Evolutionary conservation across 2,113 vertebrate species (phyloP).

Genomic region (Tiliqua scincoides): DNA sequence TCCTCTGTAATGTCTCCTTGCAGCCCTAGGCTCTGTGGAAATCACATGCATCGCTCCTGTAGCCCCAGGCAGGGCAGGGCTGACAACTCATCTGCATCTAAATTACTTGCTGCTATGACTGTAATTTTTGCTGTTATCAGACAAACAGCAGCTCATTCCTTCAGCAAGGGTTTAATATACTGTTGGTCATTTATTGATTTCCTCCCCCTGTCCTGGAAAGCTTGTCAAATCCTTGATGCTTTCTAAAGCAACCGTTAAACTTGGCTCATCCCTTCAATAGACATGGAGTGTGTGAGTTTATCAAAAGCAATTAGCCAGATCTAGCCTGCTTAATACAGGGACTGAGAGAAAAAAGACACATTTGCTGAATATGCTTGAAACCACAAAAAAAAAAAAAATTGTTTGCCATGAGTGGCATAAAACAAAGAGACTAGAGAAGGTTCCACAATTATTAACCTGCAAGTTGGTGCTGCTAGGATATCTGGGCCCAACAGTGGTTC

Average conservation of each 20-base stretch:
- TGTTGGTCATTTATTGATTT: conserved; percentile 52
- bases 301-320: conserved; percentile 39
- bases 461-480: background rate
- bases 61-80: conserved; percentile 22
- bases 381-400: conserved; percentile 15
- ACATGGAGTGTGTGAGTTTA: conserved; percentile 40
- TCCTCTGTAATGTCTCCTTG: background rate
- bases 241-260: conserved; percentile 46
- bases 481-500: background rate
- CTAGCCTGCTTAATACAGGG: conserved; percentile 1
- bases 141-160: conserved; percentile 34
- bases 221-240: conserved; percentile 47
- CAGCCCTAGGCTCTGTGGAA: background rate
- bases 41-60: background rate
- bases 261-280: conserved; percentile 37
- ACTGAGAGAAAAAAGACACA: background rate
- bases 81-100: conserved; percentile 55
- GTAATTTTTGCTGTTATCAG: conserved; percentile 41
- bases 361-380: background rate
- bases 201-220: conserved; percentile 20
- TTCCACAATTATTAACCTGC: conserved; percentile 7
- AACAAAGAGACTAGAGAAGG: conserved; percentile 10
- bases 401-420: conserved; percentile 2
- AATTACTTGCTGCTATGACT: conserved; percentile 40
- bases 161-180: conserved; percentile 49